Evolutionary conservation across 2,797 vertebrate genomes (phyloP).

Genomic region (Enteromius argenteus): DNA sequence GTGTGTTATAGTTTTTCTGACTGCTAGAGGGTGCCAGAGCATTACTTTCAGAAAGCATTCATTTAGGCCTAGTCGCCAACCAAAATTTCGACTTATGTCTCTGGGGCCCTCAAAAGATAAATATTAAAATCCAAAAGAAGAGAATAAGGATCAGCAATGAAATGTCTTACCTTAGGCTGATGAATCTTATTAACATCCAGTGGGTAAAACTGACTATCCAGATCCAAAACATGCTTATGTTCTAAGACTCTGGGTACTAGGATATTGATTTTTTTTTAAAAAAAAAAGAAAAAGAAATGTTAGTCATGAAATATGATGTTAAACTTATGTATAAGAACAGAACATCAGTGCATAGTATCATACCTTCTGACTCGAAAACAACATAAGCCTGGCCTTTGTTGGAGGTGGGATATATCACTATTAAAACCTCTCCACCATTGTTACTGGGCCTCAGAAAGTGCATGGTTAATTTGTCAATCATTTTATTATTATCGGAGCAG

Average conservation of each 20-base stretch:
- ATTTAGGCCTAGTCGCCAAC: not conserved
- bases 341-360: slow-evolving; percentile 14
- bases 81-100: not conserved
- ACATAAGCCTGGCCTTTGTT: slow-evolving; percentile 63
- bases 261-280: not conserved
- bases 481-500: slow-evolving; percentile 27
- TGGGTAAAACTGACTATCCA: slow-evolving; percentile 49
- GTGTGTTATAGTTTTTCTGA: not conserved
- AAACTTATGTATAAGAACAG: not conserved
- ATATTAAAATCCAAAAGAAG: not conserved
- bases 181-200: slow-evolving; percentile 53
- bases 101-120: not conserved
- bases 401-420: slow-evolving; percentile 63
- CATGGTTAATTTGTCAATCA: slow-evolving; percentile 67
- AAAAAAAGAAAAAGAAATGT: not conserved
- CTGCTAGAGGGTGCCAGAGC: not conserved
- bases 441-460: slow-evolving; percentile 66
- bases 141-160: not conserved
- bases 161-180: slow-evolving; percentile 55
- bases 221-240: slow-evolving; percentile 52
- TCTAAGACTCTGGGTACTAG: slow-evolving; percentile 54
- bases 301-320: not conserved
- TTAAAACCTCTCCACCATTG: slow-evolving; percentile 64
- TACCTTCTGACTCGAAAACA: slow-evolving; percentile 65
- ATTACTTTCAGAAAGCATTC: not conserved